Percentiles rank a stretch among this genome's conserved stretches.
phyloP scores from a whole-genome alignment of 2,888 invertebrate species.

The Lasioglossum pauxillum region DNA sequence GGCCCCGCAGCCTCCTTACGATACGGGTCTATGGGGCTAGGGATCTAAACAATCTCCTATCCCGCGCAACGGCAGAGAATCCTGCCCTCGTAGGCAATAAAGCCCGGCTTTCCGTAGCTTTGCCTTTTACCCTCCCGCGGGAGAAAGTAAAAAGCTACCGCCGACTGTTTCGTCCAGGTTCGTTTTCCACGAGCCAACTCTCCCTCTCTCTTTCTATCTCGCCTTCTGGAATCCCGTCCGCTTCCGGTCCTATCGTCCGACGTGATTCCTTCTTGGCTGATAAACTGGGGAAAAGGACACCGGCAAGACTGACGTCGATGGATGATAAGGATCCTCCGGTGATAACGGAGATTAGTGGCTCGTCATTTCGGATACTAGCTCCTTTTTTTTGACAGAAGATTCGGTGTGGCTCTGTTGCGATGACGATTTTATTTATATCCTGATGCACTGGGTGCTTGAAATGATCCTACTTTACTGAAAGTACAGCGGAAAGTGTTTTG shows the following conservation, averaged over 20 bases:
- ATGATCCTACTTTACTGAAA: too few relatives aligned
- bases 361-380: background rate
- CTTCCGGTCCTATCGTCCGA: slow-evolving; percentile 47
- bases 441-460: too few relatives aligned
- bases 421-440: too few relatives aligned
- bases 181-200: slow-evolving; percentile 52
- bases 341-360: background rate
- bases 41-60: slow-evolving; percentile 77
- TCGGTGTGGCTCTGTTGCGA: too few relatives aligned
- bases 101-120: slow-evolving; percentile 71
- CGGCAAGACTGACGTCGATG: background rate
- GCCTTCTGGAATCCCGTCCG: slow-evolving; percentile 53
- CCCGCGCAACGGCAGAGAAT: slow-evolving; percentile 48
- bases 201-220: background rate
- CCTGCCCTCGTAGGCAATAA: slow-evolving; percentile 70
- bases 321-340: background rate
- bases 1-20: slow-evolving; percentile 70
- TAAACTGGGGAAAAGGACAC: background rate
- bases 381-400: background rate
- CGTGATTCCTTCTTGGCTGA: slow-evolving; percentile 17
- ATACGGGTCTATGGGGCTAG: slow-evolving; percentile 70
- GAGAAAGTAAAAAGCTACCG: slow-evolving; percentile 65
- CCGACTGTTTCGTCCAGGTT: slow-evolving; percentile 60
- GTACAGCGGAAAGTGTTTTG: too few relatives aligned
- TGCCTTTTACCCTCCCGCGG: slow-evolving; percentile 69